Base-by-base conservation (phyloP, 2,113 vertebrate genomes). In the Peucedramus taeniatus region DNA sequence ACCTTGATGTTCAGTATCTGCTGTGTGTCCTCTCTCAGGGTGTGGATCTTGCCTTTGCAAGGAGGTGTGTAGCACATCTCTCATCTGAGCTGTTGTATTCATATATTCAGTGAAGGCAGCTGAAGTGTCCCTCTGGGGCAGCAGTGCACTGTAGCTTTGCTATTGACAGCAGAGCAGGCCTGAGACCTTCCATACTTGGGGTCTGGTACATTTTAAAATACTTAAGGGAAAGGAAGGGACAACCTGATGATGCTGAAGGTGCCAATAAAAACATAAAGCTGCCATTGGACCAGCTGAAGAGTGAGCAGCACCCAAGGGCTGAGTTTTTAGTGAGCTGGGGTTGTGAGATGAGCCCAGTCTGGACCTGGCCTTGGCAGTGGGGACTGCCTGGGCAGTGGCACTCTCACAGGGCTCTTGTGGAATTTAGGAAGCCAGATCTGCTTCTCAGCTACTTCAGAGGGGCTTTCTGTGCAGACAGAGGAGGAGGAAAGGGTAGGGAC, bases 301-400 rank as follows among this genome's bases (percentile, higher is more conserved):
- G 50, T 0, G 6, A 92, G 56, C 26, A 74, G 10, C 35, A 45
- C 4, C 31, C 47, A 7, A 20, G 42, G 77, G 7, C 45, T 66
- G 42, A 26, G 50, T 13, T 14, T 28, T 35, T 4, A 31, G 26
- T 26, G 51, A 22, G 20, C 1, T 11, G 17, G 33, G 11, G 42
- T 6, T 2, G 2, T 23, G 17, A 61, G 69, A 69, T 37, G 51
- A 63, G 28, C 59, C 37, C 0, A 0, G 5, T 12, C 31, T 16
- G 13, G 6, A 37, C 33, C 2, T 15, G 18, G 40, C 33, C 45
- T 47, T 35, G 72, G 72, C 40, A 60, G 7, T 7, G 23, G 65
- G 44, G 12, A 6, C 13, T 30, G 28, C 18, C 0, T 0, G 15
- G 23, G 27, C 50, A 40, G 22, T 5, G 11, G 11, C 26, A 40